Percentiles rank a stretch among this genome's conserved stretches.
Evolutionary conservation across 2,797 vertebrate species (phyloP).

Genomic region (Bucorvus abyssinicus): DNA sequence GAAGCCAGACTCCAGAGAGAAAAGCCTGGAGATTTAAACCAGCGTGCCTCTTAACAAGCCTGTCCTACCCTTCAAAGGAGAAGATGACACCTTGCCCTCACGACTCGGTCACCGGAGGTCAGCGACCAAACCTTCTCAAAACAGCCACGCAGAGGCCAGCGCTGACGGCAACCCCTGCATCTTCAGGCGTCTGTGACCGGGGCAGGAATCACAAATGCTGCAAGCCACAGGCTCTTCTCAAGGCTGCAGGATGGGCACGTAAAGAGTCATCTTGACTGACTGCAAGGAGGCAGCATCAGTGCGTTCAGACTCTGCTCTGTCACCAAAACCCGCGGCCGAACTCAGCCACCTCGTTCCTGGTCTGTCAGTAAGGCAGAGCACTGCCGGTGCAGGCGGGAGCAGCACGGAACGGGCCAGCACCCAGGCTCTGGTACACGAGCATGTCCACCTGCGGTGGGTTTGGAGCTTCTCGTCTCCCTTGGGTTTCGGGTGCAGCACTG

Average conservation of each 20-base stretch:
- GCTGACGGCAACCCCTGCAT: neutral
- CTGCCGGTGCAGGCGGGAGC: neutral
- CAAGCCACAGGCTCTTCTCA: neutral
- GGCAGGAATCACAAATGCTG: rapidly evolving
- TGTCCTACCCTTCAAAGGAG: neutral
- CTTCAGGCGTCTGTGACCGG: neutral
- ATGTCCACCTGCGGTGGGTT: rapidly evolving
- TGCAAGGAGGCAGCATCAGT: neutral
- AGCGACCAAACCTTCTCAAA: neutral
- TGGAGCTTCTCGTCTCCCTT: neutral
- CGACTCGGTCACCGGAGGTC: neutral
- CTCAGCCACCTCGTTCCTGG: neutral
- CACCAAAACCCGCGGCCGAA: neutral
- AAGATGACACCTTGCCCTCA: neutral
- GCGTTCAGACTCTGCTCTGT: neutral
- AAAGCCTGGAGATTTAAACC: neutral
- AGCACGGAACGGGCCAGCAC: rapidly evolving
- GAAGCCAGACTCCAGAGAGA: neutral
- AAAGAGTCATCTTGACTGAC: neutral
- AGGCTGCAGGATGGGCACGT: neutral
- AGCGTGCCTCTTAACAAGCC: neutral
- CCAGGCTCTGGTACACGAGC: rapidly evolving
- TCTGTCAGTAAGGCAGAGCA: neutral
- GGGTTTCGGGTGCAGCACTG: neutral
- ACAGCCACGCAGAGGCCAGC: neutral